phyloP scores from a whole-genome alignment of 2,113 vertebrate genomes.

The Bothrops jararaca region DNA sequence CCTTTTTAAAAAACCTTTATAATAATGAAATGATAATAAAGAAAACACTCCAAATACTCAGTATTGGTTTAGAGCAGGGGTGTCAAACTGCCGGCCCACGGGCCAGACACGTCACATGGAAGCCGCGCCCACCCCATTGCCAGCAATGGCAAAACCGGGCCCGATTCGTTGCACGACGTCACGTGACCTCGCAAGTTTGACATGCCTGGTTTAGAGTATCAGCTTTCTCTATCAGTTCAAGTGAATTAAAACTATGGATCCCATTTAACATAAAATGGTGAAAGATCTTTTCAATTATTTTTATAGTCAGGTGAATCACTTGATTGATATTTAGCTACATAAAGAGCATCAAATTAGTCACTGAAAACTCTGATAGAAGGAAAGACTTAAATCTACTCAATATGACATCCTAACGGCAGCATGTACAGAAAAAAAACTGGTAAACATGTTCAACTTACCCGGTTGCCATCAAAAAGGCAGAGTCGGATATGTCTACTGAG shows the following conservation, averaged over 20 bases:
- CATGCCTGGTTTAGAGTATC: neutral
- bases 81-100: no score
- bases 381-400: neutral
- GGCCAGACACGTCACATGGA: no score
- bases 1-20: neutral
- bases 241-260: neutral
- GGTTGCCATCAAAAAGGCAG: slow-evolving; percentile 84
- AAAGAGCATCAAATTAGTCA: neutral
- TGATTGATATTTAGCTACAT: neutral
- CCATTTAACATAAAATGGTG: neutral
- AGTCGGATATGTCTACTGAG: slow-evolving; percentile 89
- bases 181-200: no score
- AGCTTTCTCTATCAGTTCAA: neutral
- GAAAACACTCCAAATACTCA: neutral
- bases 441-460: slow-evolving; percentile 64
- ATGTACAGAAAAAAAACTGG: neutral
- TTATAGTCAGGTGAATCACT: neutral
- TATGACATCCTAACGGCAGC: neutral
- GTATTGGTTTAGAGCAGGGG: neutral
- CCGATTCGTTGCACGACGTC: no score
- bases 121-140: no score
- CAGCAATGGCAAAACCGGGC: no score
- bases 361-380: neutral
- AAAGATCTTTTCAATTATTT: neutral
- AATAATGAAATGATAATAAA: neutral